Conservation (phyloP, 2,797 vertebrate genomes). For the Arnoldichthys spilopterus region DNA sequence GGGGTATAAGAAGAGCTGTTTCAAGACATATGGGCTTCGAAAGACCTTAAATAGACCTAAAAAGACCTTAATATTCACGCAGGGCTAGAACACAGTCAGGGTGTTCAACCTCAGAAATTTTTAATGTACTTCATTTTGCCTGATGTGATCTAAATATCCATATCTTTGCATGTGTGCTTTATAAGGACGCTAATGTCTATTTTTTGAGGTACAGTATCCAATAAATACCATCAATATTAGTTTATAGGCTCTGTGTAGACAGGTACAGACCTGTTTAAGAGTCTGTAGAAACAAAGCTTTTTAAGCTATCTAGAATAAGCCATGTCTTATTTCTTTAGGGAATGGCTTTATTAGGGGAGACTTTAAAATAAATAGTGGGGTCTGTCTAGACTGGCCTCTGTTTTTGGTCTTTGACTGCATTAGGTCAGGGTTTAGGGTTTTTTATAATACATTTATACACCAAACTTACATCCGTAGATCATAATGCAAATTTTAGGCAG, state of each 20-base stretch:
- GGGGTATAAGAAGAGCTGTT: not conserved
- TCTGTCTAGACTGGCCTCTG: too few relatives aligned
- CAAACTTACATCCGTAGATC: too few relatives aligned
- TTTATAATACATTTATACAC: not conserved
- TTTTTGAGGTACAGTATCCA: not conserved
- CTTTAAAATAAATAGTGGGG: too few relatives aligned
- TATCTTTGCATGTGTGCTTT: not conserved
- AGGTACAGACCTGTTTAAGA: too few relatives aligned
- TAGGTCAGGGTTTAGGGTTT: not conserved
- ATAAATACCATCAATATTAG: not conserved
- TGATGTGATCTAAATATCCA: not conserved
- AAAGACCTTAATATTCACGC: not conserved
- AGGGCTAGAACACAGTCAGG: not conserved
- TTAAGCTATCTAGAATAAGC: too few relatives aligned
- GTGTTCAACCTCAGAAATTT: not conserved
- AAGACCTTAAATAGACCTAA: too few relatives aligned
- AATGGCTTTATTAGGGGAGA: too few relatives aligned
- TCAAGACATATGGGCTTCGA: not conserved
- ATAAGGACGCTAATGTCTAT: not conserved
- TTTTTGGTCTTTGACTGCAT: too few relatives aligned
- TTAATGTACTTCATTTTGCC: not conserved
- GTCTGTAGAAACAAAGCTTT: too few relatives aligned
- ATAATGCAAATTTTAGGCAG: too few relatives aligned
- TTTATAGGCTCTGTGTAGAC: too few relatives aligned
- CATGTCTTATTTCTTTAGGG: too few relatives aligned